Base-by-base conservation (phyloP, 2,888 invertebrate genomes). In the Drosophila macrospina region DNA sequence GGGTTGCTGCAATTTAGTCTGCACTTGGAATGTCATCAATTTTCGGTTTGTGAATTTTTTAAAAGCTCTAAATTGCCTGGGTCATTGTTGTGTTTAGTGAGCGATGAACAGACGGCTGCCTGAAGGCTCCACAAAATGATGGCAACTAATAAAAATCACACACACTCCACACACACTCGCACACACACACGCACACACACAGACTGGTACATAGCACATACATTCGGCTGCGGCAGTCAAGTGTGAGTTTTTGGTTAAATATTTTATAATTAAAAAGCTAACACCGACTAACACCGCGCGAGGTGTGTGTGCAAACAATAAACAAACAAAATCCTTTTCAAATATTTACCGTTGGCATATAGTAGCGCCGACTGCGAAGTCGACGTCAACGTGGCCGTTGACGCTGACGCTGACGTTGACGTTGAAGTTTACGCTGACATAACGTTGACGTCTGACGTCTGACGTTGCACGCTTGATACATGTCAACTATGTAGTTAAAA, bases 191-290 rank as follows among this genome's bases (percentile, higher is more conserved):
- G 54, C 74, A n/a, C n/a, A n/a, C n/a, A 80, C 51, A 47, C 50
- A 73, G 13, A 15, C 36, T 6, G 8, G 11, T 48, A 51, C 8
- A 56, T n/a, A n/a, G n/a, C 62, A 52, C 60, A n/a, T 42, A 64
- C 60, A 61, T 28, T 61, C 26, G 61, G 28, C 30, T 28, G 34
- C 67, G 45, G 45, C 77, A 85, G 55, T 80, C 77, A 78, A 80
- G 89, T 90, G 88, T 80, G 86, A 87, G 90, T 78, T 84, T 86
- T 80, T 87, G 83, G 88, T 89, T 90, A 89, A 90, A 91, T 90
- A 91, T 91, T 90, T 90, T 90, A 91, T 91, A 91, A 90, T 90
- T 90, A 90, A 91, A 90, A 91, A 91, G 90, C 90, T 90, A 91
- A 90, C 90, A 90, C 90, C 86, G 84, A 83, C 88, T 89, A 90